Conservation (phyloP, 37 sponge, comb jelly and placozoan species). For the Crambe crambe region DNA sequence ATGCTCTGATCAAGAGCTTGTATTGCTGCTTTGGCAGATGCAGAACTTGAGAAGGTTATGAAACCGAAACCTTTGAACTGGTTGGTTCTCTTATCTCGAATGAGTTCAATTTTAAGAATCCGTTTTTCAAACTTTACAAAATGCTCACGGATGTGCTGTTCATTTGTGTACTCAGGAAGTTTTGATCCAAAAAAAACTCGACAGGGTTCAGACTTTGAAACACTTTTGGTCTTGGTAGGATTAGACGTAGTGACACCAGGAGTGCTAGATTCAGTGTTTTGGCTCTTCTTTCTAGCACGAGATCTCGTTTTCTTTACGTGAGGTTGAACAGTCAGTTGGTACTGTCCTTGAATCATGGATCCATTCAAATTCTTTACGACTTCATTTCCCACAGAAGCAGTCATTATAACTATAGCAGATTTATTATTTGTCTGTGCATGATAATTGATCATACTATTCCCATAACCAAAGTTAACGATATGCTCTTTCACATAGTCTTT, state of each 20-base stretch:
- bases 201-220: neutral
- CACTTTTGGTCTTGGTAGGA: too few relatives aligned
- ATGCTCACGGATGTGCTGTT: conserved; percentile 29
- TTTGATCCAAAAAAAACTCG: conserved; percentile 4
- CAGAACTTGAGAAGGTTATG: neutral
- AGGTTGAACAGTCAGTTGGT: conserved; percentile 6
- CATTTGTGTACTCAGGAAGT: conserved; percentile 19
- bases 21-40: conserved; percentile 10
- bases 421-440: neutral
- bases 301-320: neutral
- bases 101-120: conserved; percentile 5
- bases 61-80: conserved; percentile 36
- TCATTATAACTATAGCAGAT: neutral
- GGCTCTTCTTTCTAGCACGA: neutral
- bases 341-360: conserved; percentile 11
- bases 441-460: neutral
- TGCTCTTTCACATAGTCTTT: neutral
- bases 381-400: conserved; percentile 1
- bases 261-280: neutral
- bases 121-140: neutral
- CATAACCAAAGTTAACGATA: conserved; percentile 4
- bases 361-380: conserved; percentile 12
- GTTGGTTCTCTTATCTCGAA: conserved; percentile 11
- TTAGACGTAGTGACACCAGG: neutral
- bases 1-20: neutral